Base-by-base conservation (phyloP, 2,113 vertebrate genomes). In the Vanacampus margaritifer region DNA sequence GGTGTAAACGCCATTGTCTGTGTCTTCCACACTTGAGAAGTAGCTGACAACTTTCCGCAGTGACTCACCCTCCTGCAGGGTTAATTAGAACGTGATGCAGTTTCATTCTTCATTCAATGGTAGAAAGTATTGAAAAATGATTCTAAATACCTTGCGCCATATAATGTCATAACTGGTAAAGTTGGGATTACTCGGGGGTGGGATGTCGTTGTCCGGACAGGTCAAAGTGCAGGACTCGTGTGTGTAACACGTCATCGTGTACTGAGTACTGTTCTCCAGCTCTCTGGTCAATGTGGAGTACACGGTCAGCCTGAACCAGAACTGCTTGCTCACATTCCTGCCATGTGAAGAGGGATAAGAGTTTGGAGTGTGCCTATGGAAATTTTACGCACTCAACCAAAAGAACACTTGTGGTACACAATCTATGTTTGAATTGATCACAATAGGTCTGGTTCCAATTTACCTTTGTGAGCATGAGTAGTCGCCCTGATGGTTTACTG, bases 391-490 rank as follows among this genome's bases (percentile, higher is more conserved):
- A 51, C 17, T 51, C n/a, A 10, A n/a, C 21, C n/a, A 51, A 2
- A 51, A 51, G 21, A 51, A 3, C 19, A 2, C 6, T 54, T 48
- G 28, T 32, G 28, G 28, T 32, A 32, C 37, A 39, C 37, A 12
- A 41, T 41, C 39, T 41, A 9, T 41, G 16, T 19, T 46, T 5
- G 10, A 24, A n/a, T 54, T 17, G 16, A 57, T 14, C 17, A 9
- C 3, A 3, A 14, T 35, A 32, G 6, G 6, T 36, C 3, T 13
- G 23, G 6, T 3, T 54, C 51, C 4, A 26, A 14, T 26, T 54
- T 78, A 89, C 88, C 86, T 41, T 14, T 11, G 11, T 71, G 73
- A 67, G 21, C 86, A 89, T 0, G 78, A 77, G 63, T 88, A 89
- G 37, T 82, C 84, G 3, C 86, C 86, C 16, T 81, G 65, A 39